Conservation (phyloP, 2,113 vertebrate genomes). For the Tupaia chinensis region DNA sequence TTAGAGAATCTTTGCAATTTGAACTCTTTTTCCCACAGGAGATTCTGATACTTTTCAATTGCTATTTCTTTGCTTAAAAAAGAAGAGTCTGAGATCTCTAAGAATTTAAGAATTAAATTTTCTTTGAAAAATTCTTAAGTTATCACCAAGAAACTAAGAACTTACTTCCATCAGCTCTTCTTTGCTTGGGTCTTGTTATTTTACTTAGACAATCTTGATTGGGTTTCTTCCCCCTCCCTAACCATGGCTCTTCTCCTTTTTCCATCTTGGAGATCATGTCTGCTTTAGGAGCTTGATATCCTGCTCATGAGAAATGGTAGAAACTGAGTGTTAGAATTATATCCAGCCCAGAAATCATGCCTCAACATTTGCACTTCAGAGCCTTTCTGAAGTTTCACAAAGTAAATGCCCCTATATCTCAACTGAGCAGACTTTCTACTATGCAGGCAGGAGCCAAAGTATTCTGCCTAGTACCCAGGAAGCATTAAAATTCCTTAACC, state of each 20-base stretch:
- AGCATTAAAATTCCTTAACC: neutral
- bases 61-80: constrained; percentile 32
- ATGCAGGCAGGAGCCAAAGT: neutral
- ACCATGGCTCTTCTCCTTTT: constrained; percentile 56
- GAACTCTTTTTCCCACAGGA: neutral
- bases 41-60: neutral
- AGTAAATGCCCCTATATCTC: neutral
- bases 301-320: constrained; percentile 55
- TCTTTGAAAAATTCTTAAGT: constrained; percentile 53
- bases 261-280: constrained; percentile 67
- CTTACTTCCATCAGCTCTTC: constrained; percentile 58
- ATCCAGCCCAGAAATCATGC: constrained; percentile 1
- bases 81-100: neutral
- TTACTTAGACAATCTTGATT: neutral
- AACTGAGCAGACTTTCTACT: neutral
- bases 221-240: neutral
- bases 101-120: constrained; percentile 44
- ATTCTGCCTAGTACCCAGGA: neutral
- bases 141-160: constrained; percentile 5
- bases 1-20: neutral
- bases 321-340: constrained; percentile 40
- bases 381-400: constrained; percentile 33
- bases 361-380: neutral
- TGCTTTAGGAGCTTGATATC: constrained; percentile 63
- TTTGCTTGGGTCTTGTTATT: constrained; percentile 28